Evolutionary conservation across 2,113 vertebrate genomes (phyloP), one percentile per base, ranked within the genome.

Genomic region (Hyperoodon ampullatus): DNA sequence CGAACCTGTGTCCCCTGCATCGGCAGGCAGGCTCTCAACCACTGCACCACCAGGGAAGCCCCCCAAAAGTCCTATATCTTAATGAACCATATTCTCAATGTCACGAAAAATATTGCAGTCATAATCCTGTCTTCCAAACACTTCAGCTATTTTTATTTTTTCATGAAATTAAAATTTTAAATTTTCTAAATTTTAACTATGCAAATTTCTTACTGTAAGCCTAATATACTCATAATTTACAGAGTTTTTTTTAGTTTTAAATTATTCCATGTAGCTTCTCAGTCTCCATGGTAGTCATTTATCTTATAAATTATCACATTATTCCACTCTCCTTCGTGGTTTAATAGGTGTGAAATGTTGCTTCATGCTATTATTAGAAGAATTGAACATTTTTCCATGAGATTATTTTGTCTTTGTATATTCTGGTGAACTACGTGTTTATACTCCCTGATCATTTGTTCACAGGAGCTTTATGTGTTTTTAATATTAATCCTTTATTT

Each of bases 141-240:
- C 26, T 83, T 88, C 2, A 96, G 28, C 42, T 92, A 30, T 21
- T 84, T 94, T 78, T 26, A 63, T 87, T 65, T 92, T 72, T 80
- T 42, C 16, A 16, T 80, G 35, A n/a, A 39, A 53, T 42, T 78
- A n/a, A 78, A 78, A n/a, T 77, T 33, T 77, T 7, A 21, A n/a
- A 55, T 60, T 89, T 89, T 84, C 19, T 42, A 83, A 6, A 68
- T 71, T 90, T 90, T 84, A 77, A 50, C 71, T 35, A 8, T 44
- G 18, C 35, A 71, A 2, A 44, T 60, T 39, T 85, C 60, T 30
- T 77, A 63, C 77, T 94, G 9, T 92, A 81, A 72, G 6, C 28
- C 24, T 87, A 72, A 77, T 55, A n/a, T 80, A 42, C 44, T 86
- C 33, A 55, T 81, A 44, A 92, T 28, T 95, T 81, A 78, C 33